Evolutionary conservation across 2,113 vertebrate genomes (phyloP).

Genomic region (Rana temporaria): DNA sequence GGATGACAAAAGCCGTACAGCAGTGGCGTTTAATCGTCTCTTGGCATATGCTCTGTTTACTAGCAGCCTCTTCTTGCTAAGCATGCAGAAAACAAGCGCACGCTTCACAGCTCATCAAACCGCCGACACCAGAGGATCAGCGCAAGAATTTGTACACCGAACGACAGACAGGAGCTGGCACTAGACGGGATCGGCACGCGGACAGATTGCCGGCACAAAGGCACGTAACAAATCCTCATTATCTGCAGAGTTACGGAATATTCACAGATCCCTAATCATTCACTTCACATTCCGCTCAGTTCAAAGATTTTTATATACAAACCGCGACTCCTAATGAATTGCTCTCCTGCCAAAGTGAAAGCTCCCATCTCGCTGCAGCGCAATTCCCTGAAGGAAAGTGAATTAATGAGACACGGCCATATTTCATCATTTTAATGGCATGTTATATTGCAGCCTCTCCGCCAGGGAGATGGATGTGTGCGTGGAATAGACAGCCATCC

Average conservation of each 20-base stretch:
- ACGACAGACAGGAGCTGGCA: conserved; percentile 2
- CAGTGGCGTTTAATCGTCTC: not conserved
- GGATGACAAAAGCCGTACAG: too few species aligned
- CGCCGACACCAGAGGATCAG: not conserved
- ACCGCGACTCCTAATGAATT: conserved; percentile 24
- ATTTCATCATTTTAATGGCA: conserved; percentile 24
- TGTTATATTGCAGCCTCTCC: not conserved
- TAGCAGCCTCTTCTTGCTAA: not conserved
- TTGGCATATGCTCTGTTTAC: not conserved
- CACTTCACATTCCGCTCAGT: not conserved
- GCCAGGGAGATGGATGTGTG: not conserved
- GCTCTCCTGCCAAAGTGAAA: conserved; percentile 28
- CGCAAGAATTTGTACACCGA: conserved; percentile 4
- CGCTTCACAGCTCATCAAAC: conserved; percentile 12
- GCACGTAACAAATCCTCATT: conserved; percentile 14
- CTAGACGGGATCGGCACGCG: not conserved
- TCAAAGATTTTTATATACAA: conserved; percentile 21
- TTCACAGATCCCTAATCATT: not conserved
- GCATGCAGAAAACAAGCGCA: not conserved
- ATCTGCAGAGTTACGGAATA: not conserved
- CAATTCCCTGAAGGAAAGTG: conserved; percentile 24
- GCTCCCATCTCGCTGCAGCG: conserved; percentile 4
- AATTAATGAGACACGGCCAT: conserved; percentile 9
- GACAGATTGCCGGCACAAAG: conserved; percentile 22
- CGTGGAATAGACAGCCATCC: not conserved